Evolutionary conservation across 2,888 invertebrate species (phyloP).

Genomic region (Cerastis rubricosa): DNA sequence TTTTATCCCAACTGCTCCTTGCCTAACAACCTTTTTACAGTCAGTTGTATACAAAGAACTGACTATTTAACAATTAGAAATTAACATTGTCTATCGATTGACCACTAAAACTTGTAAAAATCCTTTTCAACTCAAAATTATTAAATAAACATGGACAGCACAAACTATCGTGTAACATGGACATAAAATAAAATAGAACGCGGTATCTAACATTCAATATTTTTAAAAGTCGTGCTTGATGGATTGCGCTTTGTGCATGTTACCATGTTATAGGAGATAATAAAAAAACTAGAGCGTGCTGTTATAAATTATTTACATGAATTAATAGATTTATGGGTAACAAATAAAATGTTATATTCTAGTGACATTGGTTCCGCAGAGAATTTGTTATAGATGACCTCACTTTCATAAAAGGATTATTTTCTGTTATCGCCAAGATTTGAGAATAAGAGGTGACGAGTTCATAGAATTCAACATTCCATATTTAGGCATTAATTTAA

Average conservation of each 20-base stretch:
- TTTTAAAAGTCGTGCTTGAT: constrained; percentile 69
- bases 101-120: neutral
- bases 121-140: constrained; percentile 43
- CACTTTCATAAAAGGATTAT: constrained; percentile 5
- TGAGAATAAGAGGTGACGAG: neutral
- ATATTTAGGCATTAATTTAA: no score
- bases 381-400: constrained; percentile 18
- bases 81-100: no score
- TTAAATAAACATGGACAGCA: constrained; percentile 38
- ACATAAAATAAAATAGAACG: constrained; percentile 67
- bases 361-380: neutral
- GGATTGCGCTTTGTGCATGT: constrained; percentile 66
- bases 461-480: neutral
- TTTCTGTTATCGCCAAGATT: neutral
- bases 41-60: neutral
- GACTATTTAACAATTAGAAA: no score
- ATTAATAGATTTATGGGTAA: constrained; percentile 52
- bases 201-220: constrained; percentile 69
- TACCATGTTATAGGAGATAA: constrained; percentile 61
- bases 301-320: constrained; percentile 59
- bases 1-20: neutral
- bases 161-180: constrained; percentile 44
- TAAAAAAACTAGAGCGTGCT: constrained; percentile 45
- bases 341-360: constrained; percentile 26
- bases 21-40: neutral